A percentile compares a stretch with the other conserved stretches of the same genome.
phyloP scores from a whole-genome alignment of 2,113 vertebrate species.

The Brachyhypopomus occidentalis region DNA sequence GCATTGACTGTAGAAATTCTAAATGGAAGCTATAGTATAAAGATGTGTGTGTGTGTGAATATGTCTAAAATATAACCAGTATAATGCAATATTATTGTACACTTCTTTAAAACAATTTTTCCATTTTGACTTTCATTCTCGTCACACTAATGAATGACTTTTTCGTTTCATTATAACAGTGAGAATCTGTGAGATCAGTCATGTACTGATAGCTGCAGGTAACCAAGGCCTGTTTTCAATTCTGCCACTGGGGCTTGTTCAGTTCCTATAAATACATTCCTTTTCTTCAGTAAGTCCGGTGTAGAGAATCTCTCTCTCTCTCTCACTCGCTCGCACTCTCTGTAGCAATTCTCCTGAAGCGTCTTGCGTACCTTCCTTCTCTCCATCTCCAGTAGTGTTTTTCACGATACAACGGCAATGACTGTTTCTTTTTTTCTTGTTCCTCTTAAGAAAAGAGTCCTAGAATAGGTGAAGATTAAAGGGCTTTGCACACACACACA shows the following conservation, averaged over 20 bases:
- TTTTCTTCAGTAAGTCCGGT: background rate
- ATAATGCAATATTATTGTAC: too few relatives aligned
- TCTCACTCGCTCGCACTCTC: slow-evolving; percentile 30
- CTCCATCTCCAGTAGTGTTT: slow-evolving; percentile 37
- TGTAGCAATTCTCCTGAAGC: slow-evolving; percentile 30
- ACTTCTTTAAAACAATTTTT: too few relatives aligned
- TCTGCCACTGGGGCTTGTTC: slow-evolving; percentile 19
- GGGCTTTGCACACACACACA: slow-evolving; percentile 53
- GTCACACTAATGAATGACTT: background rate
- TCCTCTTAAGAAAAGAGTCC: slow-evolving; percentile 69
- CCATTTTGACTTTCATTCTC: too few relatives aligned
- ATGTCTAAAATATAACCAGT: too few relatives aligned
- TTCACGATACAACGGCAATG: slow-evolving; percentile 7
- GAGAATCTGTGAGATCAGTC: slow-evolving; percentile 18
- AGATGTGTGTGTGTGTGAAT: too few relatives aligned
- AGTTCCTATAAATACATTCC: slow-evolving; percentile 25
- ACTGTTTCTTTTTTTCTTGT: slow-evolving; percentile 42
- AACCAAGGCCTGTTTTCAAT: background rate
- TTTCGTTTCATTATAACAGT: slow-evolving; percentile 11
- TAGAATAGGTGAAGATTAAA: slow-evolving; percentile 74
- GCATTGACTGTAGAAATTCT: background rate
- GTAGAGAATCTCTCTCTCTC: slow-evolving; percentile 12
- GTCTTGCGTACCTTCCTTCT: background rate
- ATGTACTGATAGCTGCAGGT: background rate
- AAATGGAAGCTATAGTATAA: too few relatives aligned